Evolutionary conservation across 2,888 invertebrate genomes (phyloP).

Genomic region (Tachina lurida): DNA sequence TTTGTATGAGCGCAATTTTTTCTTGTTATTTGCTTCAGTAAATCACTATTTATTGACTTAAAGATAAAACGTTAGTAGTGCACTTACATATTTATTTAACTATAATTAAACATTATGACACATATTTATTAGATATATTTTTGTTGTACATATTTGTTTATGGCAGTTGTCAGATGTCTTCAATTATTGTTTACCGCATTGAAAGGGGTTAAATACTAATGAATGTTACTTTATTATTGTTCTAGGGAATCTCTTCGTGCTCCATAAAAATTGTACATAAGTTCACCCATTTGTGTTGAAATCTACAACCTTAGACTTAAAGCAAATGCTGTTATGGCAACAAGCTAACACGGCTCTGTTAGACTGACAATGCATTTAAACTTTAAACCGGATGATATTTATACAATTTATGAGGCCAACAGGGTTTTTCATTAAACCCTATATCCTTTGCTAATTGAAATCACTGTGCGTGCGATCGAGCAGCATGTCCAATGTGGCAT

Average conservation of each 20-base stretch:
- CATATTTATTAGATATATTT: background rate
- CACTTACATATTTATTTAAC: background rate
- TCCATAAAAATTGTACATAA: too few species aligned
- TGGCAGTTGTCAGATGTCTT: constrained; percentile 7
- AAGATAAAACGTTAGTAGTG: constrained; percentile 6
- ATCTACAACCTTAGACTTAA: too few species aligned
- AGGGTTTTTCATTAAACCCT: too few species aligned
- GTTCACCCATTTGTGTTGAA: too few species aligned
- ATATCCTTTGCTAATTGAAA: too few species aligned
- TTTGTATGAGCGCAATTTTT: background rate
- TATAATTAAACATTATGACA: constrained; percentile 9
- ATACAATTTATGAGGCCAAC: too few species aligned
- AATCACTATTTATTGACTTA: constrained; percentile 1
- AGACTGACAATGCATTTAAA: too few species aligned
- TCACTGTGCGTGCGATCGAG: too few species aligned
- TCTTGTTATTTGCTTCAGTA: background rate
- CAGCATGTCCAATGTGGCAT: too few species aligned
- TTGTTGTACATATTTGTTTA: constrained; percentile 11
- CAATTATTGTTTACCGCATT: background rate
- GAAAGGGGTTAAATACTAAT: constrained; percentile 5
- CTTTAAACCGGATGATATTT: too few species aligned
- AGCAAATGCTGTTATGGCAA: too few species aligned
- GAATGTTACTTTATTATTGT: background rate
- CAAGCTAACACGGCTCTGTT: too few species aligned
- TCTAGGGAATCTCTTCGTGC: background rate